Evolutionary conservation across 1,140 invertebrate genomes (phyloP).

Genomic region (Metaphire vulgaris): DNA sequence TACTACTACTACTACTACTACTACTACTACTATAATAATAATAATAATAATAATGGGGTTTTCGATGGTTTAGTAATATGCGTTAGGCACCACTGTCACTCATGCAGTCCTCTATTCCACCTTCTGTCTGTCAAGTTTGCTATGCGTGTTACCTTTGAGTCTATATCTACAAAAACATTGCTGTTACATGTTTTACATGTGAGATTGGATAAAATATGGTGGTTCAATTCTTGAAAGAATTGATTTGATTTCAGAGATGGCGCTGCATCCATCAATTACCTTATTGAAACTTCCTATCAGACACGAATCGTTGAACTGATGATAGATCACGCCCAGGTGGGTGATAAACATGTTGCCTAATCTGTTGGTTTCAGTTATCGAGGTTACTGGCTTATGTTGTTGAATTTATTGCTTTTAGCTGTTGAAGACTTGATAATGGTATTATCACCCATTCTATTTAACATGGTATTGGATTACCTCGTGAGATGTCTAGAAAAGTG

Average conservation of each 20-base stretch:
- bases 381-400: not conserved
- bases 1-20: no score
- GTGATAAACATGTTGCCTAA: not conserved
- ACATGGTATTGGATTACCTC: not conserved
- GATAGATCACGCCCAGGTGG: slow-evolving; percentile 47
- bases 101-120: no score
- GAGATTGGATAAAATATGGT: not conserved
- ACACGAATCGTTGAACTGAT: slow-evolving; percentile 57
- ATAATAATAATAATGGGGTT: no score
- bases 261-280: slow-evolving; percentile 54
- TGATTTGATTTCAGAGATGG: slow-evolving; percentile 43
- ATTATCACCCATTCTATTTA: not conserved
- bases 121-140: no score
- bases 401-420: not conserved
- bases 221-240: not conserved
- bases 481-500: not conserved
- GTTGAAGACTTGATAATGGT: not conserved
- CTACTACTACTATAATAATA: not conserved
- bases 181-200: not conserved
- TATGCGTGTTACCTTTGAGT: not conserved
- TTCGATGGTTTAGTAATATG: not conserved
- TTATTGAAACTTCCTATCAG: slow-evolving; percentile 59
- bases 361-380: not conserved
- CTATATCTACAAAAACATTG: not conserved
- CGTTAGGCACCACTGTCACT: no score